Base-by-base conservation (phyloP, 2,888 invertebrate species). In the Chrysina gloriosa region DNA sequence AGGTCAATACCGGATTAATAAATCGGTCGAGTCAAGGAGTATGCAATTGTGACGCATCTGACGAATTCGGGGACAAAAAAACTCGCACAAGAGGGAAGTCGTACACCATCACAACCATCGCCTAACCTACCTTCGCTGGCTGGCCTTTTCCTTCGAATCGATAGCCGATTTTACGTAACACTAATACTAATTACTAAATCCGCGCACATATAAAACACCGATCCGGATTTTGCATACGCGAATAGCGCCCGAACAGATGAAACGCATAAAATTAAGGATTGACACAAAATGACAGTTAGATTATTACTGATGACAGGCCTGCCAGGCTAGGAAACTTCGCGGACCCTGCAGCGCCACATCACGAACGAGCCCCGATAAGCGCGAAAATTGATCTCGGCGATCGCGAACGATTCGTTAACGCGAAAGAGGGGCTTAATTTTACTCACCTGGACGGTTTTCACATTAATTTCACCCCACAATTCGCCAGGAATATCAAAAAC, bases 41-140 rank as follows among this genome's bases (percentile, higher is more conserved):
- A 70, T 71, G 70, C 70, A 70, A 69, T 72, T 73, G 78, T 82
- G 82, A 82, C 81, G 81, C 81, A 83, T 80, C 80, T 80, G 81
- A 80, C 80, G 79, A 74, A 76, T 75, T 79, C 52, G 16, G 48
- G 36, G 14, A 11, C 11, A 36, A 36, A 14, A 78, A 80, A 80
- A 80, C 80, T 79, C 77, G 31, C 31, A 31, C 45, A 45, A 3
- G 75, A 75, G 73, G 75, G 70, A 72, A 65, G 63, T 23, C 47
- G 39, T 66, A 71, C 66, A 65, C 67, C 67, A 68, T 70, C 14
- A 21, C 14, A 50, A 47, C 61, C 70, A 74, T 70, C 67, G 77
- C 75, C 77, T 81, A 82, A 82, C 82, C 82, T 82, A 81, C 81
- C 81, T 81, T 77, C 69, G 73, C 45, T 74, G 70, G 72, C 70